Base-by-base conservation (phyloP, 2,113 vertebrate species). In the Forbesichthys papilliferus region DNA sequence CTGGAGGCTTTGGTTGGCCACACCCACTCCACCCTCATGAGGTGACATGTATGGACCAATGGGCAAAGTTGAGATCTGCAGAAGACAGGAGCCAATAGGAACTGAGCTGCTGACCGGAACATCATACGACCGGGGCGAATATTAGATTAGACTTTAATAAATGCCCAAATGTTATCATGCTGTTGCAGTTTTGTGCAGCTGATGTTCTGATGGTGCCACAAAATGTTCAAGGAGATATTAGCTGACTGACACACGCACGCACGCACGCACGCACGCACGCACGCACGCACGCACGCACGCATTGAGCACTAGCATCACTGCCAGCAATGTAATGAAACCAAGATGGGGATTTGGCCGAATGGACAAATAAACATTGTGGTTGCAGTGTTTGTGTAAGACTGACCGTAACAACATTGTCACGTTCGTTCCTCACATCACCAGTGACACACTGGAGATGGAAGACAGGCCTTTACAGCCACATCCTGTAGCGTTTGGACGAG, bases 251-350 rank as follows among this genome's bases (percentile, higher is more conserved):
- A 66, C 64, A 54, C 48, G 56, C 42, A 47, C 52, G 18, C 51
- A 55, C 42, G 47, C 64, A 57, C 20, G 49, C 69, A 49, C 18
- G 54, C 64, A 54, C 48, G 56, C 36, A 47, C 52, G 18, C 51
- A 55, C 42, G 47, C 64, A 57, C 20, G 49, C 69, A 49, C 18
- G 51, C 48, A 54, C 61, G 61, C 36, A 57, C 48, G 60, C 18
- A 53, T 27, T 42, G 36, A 6, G 36, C 3, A 42, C 36, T 42
- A 42, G 36, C 10, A 48, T 42, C 52, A 33, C 27, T 71, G 68
- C 68, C 74, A 71, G 68, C 63, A 61, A 33, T 11, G 16, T 77
- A 77, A 71, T 71, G 68, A 71, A 67, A 62, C 66, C 68, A 77
- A 77, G 74, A 59, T 67, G 68, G 63, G 64, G 74, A 71, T 49